phyloP scores from a whole-genome alignment of 2,888 invertebrate genomes.

The Drosophila nr. medialis region DNA sequence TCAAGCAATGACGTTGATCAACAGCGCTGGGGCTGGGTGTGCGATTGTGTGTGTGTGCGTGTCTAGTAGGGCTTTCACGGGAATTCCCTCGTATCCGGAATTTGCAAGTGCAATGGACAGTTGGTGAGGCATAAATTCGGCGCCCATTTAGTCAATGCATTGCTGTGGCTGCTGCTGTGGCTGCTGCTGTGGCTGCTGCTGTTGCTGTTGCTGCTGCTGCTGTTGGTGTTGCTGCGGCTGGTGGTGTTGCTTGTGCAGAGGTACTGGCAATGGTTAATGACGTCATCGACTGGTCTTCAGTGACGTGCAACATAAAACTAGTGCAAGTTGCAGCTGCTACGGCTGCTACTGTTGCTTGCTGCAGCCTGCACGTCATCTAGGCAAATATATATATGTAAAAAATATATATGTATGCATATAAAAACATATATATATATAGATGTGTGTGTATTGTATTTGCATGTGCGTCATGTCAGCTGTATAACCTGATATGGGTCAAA shows the following conservation, averaged over 20 bases:
- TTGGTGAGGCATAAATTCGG: slow-evolving; percentile 52
- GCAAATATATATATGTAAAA: background rate
- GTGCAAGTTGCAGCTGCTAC: slow-evolving; percentile 34
- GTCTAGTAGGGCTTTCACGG: background rate
- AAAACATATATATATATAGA: background rate
- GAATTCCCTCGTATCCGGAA: background rate
- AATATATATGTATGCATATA: background rate
- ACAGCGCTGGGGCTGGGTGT: no score
- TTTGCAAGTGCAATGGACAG: slow-evolving; percentile 7
- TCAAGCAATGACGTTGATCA: no score
- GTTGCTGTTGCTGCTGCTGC: background rate
- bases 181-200: background rate
- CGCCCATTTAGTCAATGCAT: slow-evolving; percentile 21
- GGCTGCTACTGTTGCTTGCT: background rate
- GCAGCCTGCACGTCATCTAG: slow-evolving; percentile 34
- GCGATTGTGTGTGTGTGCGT: background rate
- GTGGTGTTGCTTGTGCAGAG: slow-evolving; percentile 6
- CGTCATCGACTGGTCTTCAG: slow-evolving; percentile 50
- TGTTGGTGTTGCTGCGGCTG: background rate
- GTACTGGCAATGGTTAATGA: slow-evolving; percentile 38
- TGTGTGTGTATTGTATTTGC: background rate
- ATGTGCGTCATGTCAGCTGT: slow-evolving; percentile 4
- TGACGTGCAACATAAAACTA: slow-evolving; percentile 51
- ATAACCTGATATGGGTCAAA: slow-evolving; percentile 68
- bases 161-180: slow-evolving; percentile 2